Percentiles rank a stretch among this genome's conserved stretches.
Evolutionary conservation across 2,113 vertebrate genomes (phyloP).

Genomic region (Centropus bengalensis): DNA sequence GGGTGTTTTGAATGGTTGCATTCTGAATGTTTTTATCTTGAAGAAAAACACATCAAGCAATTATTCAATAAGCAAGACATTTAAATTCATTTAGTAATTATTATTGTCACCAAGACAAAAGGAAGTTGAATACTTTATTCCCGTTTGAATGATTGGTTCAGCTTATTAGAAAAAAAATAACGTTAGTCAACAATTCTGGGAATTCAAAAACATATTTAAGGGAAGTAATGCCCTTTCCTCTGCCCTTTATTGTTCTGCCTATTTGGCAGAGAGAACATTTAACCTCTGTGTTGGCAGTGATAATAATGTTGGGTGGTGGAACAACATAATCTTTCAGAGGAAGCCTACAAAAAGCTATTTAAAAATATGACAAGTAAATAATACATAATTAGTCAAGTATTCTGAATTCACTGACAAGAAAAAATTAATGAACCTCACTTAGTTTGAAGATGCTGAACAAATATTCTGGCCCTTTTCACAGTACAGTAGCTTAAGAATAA

Average conservation of each 20-base stretch:
- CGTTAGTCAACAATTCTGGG: not conserved
- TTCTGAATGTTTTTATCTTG: slow-evolving; percentile 9
- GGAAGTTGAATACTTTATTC: not conserved
- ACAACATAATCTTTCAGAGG: not conserved
- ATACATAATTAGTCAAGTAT: slow-evolving; percentile 55
- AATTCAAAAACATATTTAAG: not conserved
- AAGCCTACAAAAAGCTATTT: slow-evolving; percentile 16
- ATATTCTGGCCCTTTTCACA: not conserved
- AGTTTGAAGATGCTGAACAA: not conserved
- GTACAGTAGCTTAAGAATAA: not conserved
- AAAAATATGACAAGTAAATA: slow-evolving; percentile 60
- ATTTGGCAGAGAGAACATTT: not conserved
- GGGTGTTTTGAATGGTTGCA: slow-evolving; percentile 24
- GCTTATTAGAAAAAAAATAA: not conserved
- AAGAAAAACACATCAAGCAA: slow-evolving; percentile 22
- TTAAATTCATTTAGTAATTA: slow-evolving; percentile 19
- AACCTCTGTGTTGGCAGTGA: slow-evolving; percentile 21
- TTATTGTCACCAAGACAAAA: not conserved
- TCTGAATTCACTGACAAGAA: not conserved
- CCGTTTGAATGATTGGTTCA: not conserved
- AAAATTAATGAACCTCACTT: not conserved
- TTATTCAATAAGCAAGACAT: not conserved
- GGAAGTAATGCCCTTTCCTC: not conserved
- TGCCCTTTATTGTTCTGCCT: not conserved
- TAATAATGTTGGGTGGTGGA: not conserved